phyloP scores from a whole-genome alignment of 2,888 invertebrate species.

The Ophioninae sp. region DNA sequence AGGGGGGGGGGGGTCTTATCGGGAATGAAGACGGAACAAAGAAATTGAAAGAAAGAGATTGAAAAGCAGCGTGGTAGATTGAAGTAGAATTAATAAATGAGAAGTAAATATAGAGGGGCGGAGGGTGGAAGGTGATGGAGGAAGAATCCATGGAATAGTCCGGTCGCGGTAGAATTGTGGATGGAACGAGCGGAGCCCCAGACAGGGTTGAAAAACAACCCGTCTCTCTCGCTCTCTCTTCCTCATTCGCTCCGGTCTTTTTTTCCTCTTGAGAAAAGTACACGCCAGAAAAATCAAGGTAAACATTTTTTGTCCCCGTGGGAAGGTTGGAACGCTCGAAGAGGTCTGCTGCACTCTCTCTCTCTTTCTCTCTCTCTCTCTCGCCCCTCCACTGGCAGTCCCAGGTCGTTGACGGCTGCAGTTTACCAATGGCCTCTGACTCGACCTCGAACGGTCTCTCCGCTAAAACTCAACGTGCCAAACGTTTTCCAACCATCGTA shows the following conservation, averaged over 20 bases:
- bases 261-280: constrained; percentile 24
- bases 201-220: not conserved
- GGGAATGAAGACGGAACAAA: not conserved
- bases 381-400: constrained; percentile 6
- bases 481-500: constrained; percentile 18
- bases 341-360: constrained; percentile 25
- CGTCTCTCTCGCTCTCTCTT: not conserved
- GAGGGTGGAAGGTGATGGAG: not conserved
- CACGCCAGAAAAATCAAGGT: constrained; percentile 51
- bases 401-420: constrained; percentile 44
- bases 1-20: not conserved
- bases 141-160: not conserved
- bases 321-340: constrained; percentile 34
- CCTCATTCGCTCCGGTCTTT: constrained; percentile 3
- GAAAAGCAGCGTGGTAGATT: not conserved
- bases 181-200: not conserved
- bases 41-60: not conserved
- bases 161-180: not conserved
- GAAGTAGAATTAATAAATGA: not conserved
- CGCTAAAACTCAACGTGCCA: constrained; percentile 31
- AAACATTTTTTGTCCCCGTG: constrained; percentile 56
- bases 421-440: constrained; percentile 52
- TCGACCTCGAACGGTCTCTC: constrained; percentile 45
- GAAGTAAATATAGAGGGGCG: not conserved
- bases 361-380: too few relatives aligned